Conservation (phyloP, 2,888 invertebrate genomes). For the Plebejus anna region DNA sequence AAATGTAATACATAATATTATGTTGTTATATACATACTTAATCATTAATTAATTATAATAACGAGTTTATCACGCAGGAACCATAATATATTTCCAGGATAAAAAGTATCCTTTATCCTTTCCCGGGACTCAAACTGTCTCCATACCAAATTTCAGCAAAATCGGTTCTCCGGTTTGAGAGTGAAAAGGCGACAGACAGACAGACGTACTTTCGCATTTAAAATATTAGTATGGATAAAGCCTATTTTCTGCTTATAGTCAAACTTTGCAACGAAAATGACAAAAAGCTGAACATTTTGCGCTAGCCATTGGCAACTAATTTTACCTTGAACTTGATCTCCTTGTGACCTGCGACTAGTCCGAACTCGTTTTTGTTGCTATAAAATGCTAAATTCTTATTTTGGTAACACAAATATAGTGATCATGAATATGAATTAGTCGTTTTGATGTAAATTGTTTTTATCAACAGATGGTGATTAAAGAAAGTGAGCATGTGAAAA, state of each 20-base stretch:
- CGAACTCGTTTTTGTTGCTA: constrained; percentile 1
- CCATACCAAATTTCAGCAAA: no score
- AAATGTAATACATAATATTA: not conserved
- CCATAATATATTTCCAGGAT: no score
- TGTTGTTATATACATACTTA: no score
- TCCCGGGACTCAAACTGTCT: no score
- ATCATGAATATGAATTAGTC: not conserved
- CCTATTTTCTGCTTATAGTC: not conserved
- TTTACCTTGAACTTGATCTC: constrained; percentile 17
- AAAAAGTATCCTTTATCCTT: no score
- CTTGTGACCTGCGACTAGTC: not conserved
- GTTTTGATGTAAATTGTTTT: not conserved
- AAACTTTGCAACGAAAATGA: constrained; percentile 1
- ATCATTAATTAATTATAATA: no score
- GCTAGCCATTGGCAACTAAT: not conserved
- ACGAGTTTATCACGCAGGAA: no score
- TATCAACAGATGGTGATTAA: not conserved
- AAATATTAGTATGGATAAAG: no score
- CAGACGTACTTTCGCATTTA: no score
- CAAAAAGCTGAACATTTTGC: not conserved
- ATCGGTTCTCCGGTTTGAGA: no score
- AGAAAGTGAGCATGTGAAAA: not conserved
- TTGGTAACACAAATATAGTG: not conserved
- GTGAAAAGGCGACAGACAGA: no score
- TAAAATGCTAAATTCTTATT: not conserved